These are phyloP conservation scores for Urocolius indicus DNA, from an alignment of 2,113 vertebrate genomes.

Conservation along the genomic window DNA sequence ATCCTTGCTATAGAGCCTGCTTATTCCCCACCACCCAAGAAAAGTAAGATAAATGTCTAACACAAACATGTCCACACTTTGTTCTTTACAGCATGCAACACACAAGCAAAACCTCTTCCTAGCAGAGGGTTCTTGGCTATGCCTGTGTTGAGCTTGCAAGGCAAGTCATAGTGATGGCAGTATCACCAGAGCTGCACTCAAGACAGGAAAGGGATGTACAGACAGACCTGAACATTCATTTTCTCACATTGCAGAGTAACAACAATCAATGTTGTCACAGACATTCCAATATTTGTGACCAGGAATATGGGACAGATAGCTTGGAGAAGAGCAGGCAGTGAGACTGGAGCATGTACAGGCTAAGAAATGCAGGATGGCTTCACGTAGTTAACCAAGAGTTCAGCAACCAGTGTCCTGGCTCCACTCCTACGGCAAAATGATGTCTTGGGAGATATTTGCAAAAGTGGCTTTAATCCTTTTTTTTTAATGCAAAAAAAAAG, in stretches of 20 bases:
- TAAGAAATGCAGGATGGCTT: background rate
- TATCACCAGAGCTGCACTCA: background rate
- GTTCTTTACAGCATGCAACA: background rate
- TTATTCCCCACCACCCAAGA: background rate
- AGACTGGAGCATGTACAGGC: rapidly evolving
- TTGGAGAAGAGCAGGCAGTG: background rate
- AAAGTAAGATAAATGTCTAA: background rate
- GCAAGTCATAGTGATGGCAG: background rate
- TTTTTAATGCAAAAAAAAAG: background rate
- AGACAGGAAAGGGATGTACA: background rate
- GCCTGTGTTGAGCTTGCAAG: background rate
- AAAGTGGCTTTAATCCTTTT: background rate
- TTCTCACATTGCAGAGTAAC: background rate
- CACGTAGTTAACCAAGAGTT: background rate
- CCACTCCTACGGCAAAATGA: background rate
- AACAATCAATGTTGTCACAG: background rate
- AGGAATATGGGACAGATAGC: rapidly evolving
- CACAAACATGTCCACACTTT: background rate
- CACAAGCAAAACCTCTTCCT: background rate
- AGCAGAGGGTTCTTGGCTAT: background rate
- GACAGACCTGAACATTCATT: background rate
- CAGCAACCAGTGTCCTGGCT: background rate
- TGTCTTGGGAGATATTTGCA: background rate
- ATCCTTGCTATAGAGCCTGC: background rate
- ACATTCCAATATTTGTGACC: background rate